Base-by-base conservation (phyloP, 2,113 vertebrate species). In the Pterocles orientalis region DNA sequence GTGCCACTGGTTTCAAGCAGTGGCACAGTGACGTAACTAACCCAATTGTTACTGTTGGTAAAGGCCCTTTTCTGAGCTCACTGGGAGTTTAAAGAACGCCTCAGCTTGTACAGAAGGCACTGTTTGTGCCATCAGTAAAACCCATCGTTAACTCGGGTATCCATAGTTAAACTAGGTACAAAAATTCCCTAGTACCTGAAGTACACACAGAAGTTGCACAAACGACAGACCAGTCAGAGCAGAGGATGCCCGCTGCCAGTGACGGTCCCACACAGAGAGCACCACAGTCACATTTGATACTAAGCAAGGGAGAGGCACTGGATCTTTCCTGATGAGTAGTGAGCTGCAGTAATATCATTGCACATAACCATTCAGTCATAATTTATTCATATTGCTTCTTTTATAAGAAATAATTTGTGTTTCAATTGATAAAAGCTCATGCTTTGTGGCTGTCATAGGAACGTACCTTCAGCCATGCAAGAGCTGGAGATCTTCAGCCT, bases 141-240 rank as follows among this genome's bases (percentile, higher is more conserved):
- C 23, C 16, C 16, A 8, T 17, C 31, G 21, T 17, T 78, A 53
- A 82, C 53, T 85, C 51, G 58, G 31, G 56, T 19, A 58, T 23
- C 31, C 36, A 21, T 7, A 36, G 45, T 66, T 56, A 43, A 68
- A 43, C 3, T 4, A 14, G 60, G 24, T 5, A 51, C 20, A 65
- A 54, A 45, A 58, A 50, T 39, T 56, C 71, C 60, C 14, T 2
- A 36, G 47, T 9, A 53, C 12, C 39, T 58, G 36, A 53, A 47
- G 20, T 11, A 10, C 7, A 16, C 5, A n/a, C 9, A 21, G 7
- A 29, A 66, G 28, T 47, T 26, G 8, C 0, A 6, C 0, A 3
- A 14, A 14, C 9, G 14, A 6, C 14, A 80, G 61, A 41, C 16
- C 41, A 50, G 33, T 16, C 41, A 57, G 33, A 53, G n/a, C 47